Base-by-base conservation (phyloP, 2,797 vertebrate genomes). In the Gouania willdenowi region DNA sequence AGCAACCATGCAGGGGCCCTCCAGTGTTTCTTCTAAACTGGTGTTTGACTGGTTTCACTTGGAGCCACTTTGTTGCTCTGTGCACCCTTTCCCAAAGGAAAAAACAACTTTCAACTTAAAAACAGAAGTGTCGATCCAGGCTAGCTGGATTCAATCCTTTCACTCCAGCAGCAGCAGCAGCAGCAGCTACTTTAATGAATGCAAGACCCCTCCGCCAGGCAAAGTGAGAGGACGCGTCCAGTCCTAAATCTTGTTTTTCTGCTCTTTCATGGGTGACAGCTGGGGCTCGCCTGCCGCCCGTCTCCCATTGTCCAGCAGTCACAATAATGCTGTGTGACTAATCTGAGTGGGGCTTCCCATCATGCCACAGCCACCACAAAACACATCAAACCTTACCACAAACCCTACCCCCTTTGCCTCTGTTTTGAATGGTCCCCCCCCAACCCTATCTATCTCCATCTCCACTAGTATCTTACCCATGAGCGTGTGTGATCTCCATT, bases 241-340 rank as follows among this genome's bases (percentile, higher is more conserved):
- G 91, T 84, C 90, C 90, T 93, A 93, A 94, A 93, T 93, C 92
- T 94, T 90, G 90, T 92, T 92, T 92, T 91, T 86, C 80, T 86
- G 90, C 89, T 86, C 90, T 93, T 94, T 94, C 91, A 93, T 82
- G 87, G 80, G 79, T 89, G 92, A 93, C 93, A 97, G 93, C 93
- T 95, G 93, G 92, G 92, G 89, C 88, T 92, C 87, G 90, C 90
- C 84, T 71, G 88, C 87, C 91, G 91, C 87, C 89, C 90, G 80
- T 84, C 77, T 66, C 74, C 93, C 86, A 92, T 94, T 97, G 93
- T 97, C 89, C 78, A 56, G 64, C 73, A 89, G 89, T 90, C 87
- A 89, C 91, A 92, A 92, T 92, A 92, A 92, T 91, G 91, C 91
- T 86, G 88, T 89, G 89, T 92, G 92, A 93, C 92, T 93, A 93